Conservation (phyloP, 2,888 invertebrate genomes). For the Hyles lineata region DNA sequence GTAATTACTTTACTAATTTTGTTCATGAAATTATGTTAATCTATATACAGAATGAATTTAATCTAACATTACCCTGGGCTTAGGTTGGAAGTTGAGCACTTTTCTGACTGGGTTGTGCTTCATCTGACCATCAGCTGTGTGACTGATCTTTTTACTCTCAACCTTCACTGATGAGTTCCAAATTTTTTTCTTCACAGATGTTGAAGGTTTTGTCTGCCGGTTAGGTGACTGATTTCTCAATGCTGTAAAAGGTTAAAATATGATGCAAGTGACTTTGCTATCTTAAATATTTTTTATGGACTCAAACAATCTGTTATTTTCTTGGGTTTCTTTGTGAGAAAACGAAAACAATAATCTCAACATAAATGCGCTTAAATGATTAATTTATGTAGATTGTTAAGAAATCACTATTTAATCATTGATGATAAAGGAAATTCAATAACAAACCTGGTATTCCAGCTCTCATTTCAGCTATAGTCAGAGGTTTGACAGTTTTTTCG, state of each 20-base stretch:
- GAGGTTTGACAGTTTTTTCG: constrained; percentile 61
- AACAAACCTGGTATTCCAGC: constrained; percentile 58
- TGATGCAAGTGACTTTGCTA: no score
- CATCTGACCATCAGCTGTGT: constrained; percentile 61
- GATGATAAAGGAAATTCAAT: neutral
- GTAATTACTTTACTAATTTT: neutral
- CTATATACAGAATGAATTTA: neutral
- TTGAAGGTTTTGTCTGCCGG: constrained; percentile 42
- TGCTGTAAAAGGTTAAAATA: constrained; percentile 51
- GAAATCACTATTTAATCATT: neutral
- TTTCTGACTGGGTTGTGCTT: constrained; percentile 68
- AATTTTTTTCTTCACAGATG: constrained; percentile 60
- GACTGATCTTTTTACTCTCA: constrained; percentile 62
- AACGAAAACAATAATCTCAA: no score
- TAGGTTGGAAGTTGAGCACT: constrained; percentile 70
- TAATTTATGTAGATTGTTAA: no score
- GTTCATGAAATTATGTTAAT: neutral
- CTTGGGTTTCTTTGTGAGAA: no score
- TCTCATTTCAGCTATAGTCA: constrained; percentile 70
- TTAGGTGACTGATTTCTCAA: constrained; percentile 55
- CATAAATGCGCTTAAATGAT: no score
- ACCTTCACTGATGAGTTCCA: constrained; percentile 78
- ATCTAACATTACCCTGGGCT: constrained; percentile 37
- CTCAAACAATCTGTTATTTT: no score
- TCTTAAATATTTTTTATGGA: no score